phyloP scores from a whole-genome alignment of 1,140 invertebrate species.

The Brachystomella parvula region DNA sequence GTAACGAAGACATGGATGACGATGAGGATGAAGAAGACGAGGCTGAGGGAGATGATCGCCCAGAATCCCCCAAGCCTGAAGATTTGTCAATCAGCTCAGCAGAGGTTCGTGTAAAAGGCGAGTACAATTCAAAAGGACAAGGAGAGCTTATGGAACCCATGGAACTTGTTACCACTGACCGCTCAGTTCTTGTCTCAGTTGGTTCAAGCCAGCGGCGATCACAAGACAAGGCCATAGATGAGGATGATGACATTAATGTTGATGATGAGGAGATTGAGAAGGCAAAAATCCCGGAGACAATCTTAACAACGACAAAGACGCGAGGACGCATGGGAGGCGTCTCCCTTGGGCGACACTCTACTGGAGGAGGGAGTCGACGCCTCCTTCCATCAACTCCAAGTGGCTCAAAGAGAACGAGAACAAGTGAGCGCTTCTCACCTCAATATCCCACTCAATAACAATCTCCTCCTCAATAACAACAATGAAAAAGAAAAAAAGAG shows the following conservation, averaged over 20 bases:
- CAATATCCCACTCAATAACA: constrained; percentile 3
- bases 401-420: not conserved
- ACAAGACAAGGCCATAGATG: constrained; percentile 24
- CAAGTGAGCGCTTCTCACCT: not conserved
- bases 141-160: constrained; percentile 24
- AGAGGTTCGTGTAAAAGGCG: constrained; percentile 35
- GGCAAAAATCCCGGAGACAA: constrained; percentile 1
- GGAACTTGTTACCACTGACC: constrained; percentile 18
- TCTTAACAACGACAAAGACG: not conserved
- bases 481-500: constrained; percentile 7
- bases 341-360: constrained; percentile 1
- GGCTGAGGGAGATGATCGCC: constrained; percentile 13
- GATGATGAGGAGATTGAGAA: constrained; percentile 22
- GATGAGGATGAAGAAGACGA: constrained; percentile 12
- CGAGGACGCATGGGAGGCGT: not conserved
- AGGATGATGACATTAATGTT: constrained; percentile 26
- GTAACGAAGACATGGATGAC: constrained; percentile 16
- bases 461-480: constrained; percentile 1
- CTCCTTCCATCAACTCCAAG: not conserved
- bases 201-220: not conserved
- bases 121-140: constrained; percentile 12
- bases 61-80: constrained; percentile 34
- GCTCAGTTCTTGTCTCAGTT: constrained; percentile 9
- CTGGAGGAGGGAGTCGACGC: not conserved
- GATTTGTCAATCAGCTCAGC: constrained; percentile 29